Evolutionary conservation across 1,140 invertebrate species (phyloP), one percentile per base, ranked within the genome.

Genomic region (Mizuhopecten yessoensis): DNA sequence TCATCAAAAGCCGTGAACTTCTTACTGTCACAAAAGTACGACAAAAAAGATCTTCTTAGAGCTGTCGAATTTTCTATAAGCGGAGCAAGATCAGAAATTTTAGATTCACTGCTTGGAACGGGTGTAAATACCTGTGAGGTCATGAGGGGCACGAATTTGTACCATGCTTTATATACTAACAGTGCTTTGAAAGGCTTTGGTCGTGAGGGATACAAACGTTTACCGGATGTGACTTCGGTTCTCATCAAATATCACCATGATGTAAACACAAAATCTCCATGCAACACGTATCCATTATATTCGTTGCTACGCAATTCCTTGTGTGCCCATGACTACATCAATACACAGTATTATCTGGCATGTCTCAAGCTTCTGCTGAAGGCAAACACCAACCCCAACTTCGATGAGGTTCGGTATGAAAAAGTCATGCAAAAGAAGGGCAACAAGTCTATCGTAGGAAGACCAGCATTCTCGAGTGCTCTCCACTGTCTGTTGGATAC

Each of bases 221-320:
- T 95, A 49, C 92, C 94, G 23, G 93, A 94, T 42, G 93, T 94
- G 15, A 95, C 95, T 13, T 87, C 91, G 86, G 92, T 95, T 36
- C 89, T 95, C 0, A 91, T 95, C 9, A 92, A 93, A 75, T 87
- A 94, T 86, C 94, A 93, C 36, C 93, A 93, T 88, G 89, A 93
- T 34, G 93, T 95, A 0, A 92, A 91, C 33, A 49, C 89, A 15
- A 93, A 89, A 45, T 39, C 75, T 23, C 95, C 95, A 0, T 91
- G 93, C 23, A 93, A 95, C 49, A 95, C 95, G 0, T 95, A 94
- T 92, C 95, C 95, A 20, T 49, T 95, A 86, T 95, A 95, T 90
- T 94, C 92, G 45, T 87, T 95, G 20, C 89, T 95, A 20, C 93
- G 90, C 29, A 93, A 95, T 87, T 91, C 94, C 0, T 88, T 95